These are phyloP conservation scores for Glareola pratincola DNA, from an alignment of 2,113 vertebrate genomes.

Conservation along the genomic window DNA sequence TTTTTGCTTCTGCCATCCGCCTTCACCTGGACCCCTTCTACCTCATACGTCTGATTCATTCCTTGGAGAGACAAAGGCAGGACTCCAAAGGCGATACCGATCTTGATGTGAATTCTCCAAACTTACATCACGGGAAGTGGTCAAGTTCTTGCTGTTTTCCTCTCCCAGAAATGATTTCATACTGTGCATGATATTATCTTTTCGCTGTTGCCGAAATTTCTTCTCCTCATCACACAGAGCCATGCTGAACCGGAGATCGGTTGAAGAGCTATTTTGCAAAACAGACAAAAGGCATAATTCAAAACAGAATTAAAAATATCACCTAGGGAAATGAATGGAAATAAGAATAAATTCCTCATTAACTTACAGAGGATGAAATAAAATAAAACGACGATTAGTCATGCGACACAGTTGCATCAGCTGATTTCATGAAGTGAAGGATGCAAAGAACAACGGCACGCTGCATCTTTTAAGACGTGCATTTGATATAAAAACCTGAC, in stretches of 20 bases:
- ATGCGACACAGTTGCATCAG: background rate
- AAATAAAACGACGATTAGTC: background rate
- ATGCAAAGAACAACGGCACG: accelerated
- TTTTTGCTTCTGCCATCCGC: background rate
- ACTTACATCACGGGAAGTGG: constrained; percentile 84
- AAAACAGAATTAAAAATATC: background rate
- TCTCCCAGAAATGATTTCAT: constrained; percentile 88
- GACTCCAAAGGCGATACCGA: background rate
- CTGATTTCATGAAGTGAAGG: background rate
- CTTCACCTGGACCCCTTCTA: background rate
- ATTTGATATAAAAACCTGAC: background rate
- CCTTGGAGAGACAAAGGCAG: background rate
- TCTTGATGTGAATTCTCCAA: background rate
- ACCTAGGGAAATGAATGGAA: background rate
- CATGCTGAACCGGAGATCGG: constrained; percentile 92
- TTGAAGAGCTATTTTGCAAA: constrained; percentile 77
- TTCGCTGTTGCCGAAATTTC: constrained; percentile 82
- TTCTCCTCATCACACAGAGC: constrained; percentile 93
- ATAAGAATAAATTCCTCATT: background rate
- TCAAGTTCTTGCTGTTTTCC: constrained; percentile 78
- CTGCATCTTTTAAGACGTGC: accelerated
- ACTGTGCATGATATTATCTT: constrained; percentile 83
- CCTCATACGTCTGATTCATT: background rate
- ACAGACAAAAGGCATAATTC: background rate
- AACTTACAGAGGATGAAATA: background rate